Evolutionary conservation across 2,113 vertebrate genomes (phyloP), one percentile per base, ranked within the genome.

Genomic region (Pachypanchax playfairii): DNA sequence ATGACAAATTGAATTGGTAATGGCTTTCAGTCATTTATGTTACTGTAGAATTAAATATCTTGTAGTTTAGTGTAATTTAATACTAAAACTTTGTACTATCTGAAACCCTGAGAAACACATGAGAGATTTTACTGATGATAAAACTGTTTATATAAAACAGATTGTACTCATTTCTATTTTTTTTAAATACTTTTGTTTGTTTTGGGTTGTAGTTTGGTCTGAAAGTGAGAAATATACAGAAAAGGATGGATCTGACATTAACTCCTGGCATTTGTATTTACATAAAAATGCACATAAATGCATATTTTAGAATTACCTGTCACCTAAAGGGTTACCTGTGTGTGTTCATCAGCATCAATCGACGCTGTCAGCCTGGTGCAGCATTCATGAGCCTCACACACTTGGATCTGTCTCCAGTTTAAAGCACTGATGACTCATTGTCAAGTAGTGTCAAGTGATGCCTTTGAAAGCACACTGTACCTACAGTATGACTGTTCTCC

Each of bases 401-500:
- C 49, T 53, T 69, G 53, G 54, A 61, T 65, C 50, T 1, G 38
- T 52, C 44, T 74, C 48, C 63, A 0, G 61, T 66, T 60, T 73
- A 59, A 66, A 59, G 26, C 56, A 70, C 55, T 44, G 43, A 35
- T 87, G 69, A 77, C 43, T 76, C 53, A 71, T 39, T 74, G 29
- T 42, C 24, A 26, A 17, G 24, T 69, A 21, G 38, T 72, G 52
- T 73, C 18, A 55, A 65, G 65, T 43, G 20, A 46, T 74, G 21
- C 59, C 24, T 20, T 44, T 56, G 59, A 57, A 78, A 64, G 24
- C 55, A 48, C 42, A 64, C 48, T 79, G 11, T 70, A 52, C 39
- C 11, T 53, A 29, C 48, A 66, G 35, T 11, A 50, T 17, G 24
- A 18, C 29, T 22, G 72, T 47, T 63, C 48, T 65, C 36, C n/a